A percentile compares a stretch with the other conserved stretches of the same genome.
phyloP scores from a whole-genome alignment of 2,797 vertebrate species.

The Pseudochromis fuscus region DNA sequence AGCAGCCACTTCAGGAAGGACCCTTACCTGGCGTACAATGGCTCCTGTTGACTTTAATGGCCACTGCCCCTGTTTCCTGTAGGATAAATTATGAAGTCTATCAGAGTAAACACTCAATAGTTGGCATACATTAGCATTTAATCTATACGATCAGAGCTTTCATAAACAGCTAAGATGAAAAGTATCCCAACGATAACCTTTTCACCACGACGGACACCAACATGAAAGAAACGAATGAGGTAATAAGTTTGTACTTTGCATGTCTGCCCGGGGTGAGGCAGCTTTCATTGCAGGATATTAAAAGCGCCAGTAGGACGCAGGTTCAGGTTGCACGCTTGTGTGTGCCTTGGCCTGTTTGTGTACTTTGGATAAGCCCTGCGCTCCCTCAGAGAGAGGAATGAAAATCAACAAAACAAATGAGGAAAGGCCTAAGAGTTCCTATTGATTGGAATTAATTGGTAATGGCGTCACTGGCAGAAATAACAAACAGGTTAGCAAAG shows the following conservation, averaged over 20 bases:
- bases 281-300: conserved; percentile 71
- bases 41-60: too few relatives aligned
- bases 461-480: conserved; percentile 66
- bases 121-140: too few relatives aligned
- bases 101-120: too few relatives aligned
- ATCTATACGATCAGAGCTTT: too few relatives aligned
- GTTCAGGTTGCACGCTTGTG: conserved; percentile 52
- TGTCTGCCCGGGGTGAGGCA: conserved; percentile 33
- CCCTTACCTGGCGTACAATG: too few relatives aligned
- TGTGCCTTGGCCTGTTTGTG: conserved; percentile 65
- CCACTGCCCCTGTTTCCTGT: too few relatives aligned
- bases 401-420: conserved; percentile 72
- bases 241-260: conserved; percentile 6
- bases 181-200: too few relatives aligned
- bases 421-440: conserved; percentile 54
- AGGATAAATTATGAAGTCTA: too few relatives aligned
- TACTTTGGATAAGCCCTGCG: conserved; percentile 63
- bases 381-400: conserved; percentile 51
- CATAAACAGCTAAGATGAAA: too few relatives aligned
- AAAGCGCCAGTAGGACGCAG: conserved; percentile 54
- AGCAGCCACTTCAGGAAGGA: too few relatives aligned
- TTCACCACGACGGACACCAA: conserved; percentile 2
- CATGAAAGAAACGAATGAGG: conserved; percentile 19
- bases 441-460: conserved; percentile 80
- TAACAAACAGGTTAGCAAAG: conserved; percentile 70